A percentile compares a stretch with the other conserved stretches of the same genome.
Conservation (phyloP, 1,140 invertebrate species). For the Thaumetopoea pityocampa region DNA sequence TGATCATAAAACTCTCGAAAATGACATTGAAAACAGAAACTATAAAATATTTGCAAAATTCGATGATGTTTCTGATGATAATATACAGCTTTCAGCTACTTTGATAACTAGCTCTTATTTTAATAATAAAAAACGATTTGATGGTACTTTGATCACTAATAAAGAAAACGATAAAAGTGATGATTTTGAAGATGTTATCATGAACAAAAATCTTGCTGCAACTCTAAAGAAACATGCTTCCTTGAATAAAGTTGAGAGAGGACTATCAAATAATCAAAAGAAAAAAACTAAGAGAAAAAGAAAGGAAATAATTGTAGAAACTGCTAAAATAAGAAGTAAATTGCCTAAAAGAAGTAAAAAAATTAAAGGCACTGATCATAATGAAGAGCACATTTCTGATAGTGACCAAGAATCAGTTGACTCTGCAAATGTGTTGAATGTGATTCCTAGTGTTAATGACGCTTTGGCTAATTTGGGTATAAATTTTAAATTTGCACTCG, state of each 20-base stretch:
- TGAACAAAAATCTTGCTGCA: slow-evolving; percentile 48
- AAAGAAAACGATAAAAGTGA: slow-evolving; percentile 22
- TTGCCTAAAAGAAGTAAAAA: slow-evolving; percentile 28
- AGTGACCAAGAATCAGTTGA: slow-evolving; percentile 34
- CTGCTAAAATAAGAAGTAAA: slow-evolving; percentile 24
- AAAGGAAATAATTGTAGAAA: slow-evolving; percentile 45
- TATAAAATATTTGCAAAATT: slow-evolving; percentile 46
- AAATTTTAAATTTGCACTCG: slow-evolving; percentile 40
- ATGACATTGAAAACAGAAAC: slow-evolving; percentile 39
- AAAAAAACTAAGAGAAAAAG: slow-evolving; percentile 48
- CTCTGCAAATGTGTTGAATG: slow-evolving; percentile 41
- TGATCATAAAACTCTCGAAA: slow-evolving; percentile 56
- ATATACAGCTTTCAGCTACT: slow-evolving; percentile 43
- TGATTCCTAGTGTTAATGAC: slow-evolving; percentile 68
- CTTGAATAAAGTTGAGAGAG: slow-evolving; percentile 47
- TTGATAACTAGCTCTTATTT: slow-evolving; percentile 66
- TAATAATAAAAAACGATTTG: slow-evolving; percentile 39
- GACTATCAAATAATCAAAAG: slow-evolving; percentile 32
- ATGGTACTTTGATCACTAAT: too few species aligned
- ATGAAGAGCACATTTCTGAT: slow-evolving; percentile 16
- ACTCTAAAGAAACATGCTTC: slow-evolving; percentile 64
- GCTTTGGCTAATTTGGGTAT: slow-evolving; percentile 51
- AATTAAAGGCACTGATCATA: slow-evolving; percentile 17
- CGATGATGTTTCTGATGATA: slow-evolving; percentile 48
- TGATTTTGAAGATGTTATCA: slow-evolving; percentile 7